phyloP scores from a whole-genome alignment of 2,113 vertebrate species.

The Tenebrosternarchus preto region DNA sequence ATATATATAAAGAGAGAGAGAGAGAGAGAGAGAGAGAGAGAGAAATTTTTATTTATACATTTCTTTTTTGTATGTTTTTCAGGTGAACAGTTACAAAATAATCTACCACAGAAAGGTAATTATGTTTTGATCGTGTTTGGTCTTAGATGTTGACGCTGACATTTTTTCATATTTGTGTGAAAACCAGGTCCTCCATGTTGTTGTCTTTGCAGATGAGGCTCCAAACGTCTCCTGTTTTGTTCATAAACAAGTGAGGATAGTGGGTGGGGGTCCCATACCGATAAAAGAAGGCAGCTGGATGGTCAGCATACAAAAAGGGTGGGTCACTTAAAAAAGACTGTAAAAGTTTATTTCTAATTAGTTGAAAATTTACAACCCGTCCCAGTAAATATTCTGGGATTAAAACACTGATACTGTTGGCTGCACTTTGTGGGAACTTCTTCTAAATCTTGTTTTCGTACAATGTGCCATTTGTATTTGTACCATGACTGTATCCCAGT shows the following conservation, averaged over 20 bases:
- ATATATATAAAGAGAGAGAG: no score
- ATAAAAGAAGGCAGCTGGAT: slow-evolving; percentile 91
- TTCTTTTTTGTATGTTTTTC: slow-evolving; percentile 41
- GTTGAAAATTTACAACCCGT: slow-evolving; percentile 1
- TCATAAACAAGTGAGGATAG: slow-evolving; percentile 81
- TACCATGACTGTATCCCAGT: background rate
- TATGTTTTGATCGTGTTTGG: background rate
- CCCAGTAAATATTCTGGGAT: background rate
- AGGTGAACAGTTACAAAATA: slow-evolving; percentile 70
- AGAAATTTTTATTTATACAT: no score
- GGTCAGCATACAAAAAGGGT: slow-evolving; percentile 98
- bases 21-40: no score
- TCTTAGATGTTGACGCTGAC: background rate
- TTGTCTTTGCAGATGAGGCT: slow-evolving; percentile 59
- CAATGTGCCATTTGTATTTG: slow-evolving; percentile 15
- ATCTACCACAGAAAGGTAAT: slow-evolving; percentile 65
- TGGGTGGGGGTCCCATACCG: slow-evolving; percentile 86
- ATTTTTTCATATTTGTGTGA: no score
- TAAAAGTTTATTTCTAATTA: slow-evolving; percentile 6
- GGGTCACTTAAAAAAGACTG: slow-evolving; percentile 51
- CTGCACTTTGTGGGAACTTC: slow-evolving; percentile 23
- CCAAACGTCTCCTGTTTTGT: slow-evolving; percentile 69
- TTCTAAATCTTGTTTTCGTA: slow-evolving; percentile 27
- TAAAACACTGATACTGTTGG: slow-evolving; percentile 16
- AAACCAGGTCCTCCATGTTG: slow-evolving; percentile 11